Conservation (phyloP, 2,797 vertebrate species). For the Pseudotriccus pelzelni region DNA sequence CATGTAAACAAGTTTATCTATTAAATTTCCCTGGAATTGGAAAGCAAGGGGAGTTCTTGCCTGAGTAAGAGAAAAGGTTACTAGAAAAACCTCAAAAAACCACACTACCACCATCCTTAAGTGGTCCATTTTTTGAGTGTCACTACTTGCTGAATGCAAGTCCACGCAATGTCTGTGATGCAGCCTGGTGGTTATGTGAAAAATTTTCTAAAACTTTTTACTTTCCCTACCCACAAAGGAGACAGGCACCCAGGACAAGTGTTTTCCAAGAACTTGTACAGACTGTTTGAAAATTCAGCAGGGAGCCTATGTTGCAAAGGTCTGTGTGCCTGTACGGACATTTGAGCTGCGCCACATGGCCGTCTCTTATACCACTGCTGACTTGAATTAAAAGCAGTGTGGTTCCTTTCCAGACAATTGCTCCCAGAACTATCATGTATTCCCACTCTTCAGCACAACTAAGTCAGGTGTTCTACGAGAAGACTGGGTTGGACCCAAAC, state of each 20-base stretch:
- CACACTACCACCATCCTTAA: background rate
- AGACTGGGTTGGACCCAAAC: background rate
- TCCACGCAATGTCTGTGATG: background rate
- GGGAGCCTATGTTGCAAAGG: background rate
- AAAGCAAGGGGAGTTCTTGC: background rate
- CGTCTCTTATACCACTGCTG: background rate
- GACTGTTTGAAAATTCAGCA: background rate
- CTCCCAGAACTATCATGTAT: background rate
- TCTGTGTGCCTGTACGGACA: background rate
- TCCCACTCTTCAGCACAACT: background rate
- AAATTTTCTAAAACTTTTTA: background rate
- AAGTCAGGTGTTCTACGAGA: background rate
- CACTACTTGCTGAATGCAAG: background rate
- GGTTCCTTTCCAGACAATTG: background rate
- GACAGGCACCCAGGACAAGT: background rate
- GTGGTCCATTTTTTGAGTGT: background rate
- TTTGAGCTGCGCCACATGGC: background rate
- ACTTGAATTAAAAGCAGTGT: background rate
- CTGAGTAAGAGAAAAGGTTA: background rate
- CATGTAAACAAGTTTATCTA: background rate
- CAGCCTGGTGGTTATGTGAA: background rate
- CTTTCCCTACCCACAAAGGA: background rate
- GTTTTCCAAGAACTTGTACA: background rate
- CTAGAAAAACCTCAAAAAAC: fast-evolving
- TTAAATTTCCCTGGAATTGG: background rate